Evolutionary conservation across 1,140 invertebrate species (phyloP).

Genomic region (Battus philenor): DNA sequence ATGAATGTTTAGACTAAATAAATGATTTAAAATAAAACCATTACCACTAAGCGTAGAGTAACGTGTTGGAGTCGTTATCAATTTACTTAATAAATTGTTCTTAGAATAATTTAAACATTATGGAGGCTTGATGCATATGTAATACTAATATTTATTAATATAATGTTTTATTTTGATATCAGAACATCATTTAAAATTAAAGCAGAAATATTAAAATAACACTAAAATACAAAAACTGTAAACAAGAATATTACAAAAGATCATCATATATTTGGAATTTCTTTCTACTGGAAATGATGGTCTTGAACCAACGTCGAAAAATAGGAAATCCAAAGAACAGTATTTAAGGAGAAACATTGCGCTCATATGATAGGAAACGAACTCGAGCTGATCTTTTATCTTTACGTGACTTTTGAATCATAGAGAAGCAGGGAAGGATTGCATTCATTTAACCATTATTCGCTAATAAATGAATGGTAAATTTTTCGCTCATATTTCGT

Average conservation of each 20-base stretch:
- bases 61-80: not conserved
- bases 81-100: not conserved
- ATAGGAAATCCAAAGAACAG: no score
- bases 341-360: no score
- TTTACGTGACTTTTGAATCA: no score
- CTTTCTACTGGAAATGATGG: not conserved
- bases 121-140: not conserved
- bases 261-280: not conserved
- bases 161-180: not conserved
- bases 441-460: no score
- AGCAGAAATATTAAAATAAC: not conserved
- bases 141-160: not conserved
- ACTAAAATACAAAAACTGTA: not conserved
- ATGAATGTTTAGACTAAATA: no score
- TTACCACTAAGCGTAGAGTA: conserved; percentile 2
- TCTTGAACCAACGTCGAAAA: no score
- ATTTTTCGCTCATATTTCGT: no score
- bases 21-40: conserved; percentile 6
- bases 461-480: no score
- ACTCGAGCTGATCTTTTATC: no score
- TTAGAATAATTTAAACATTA: no score
- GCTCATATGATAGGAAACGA: no score
- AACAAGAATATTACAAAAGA: not conserved
- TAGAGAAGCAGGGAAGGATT: no score
- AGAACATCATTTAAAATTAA: not conserved